Evolutionary conservation across 2,888 invertebrate genomes (phyloP).

Genomic region (Synergus japonicus): DNA sequence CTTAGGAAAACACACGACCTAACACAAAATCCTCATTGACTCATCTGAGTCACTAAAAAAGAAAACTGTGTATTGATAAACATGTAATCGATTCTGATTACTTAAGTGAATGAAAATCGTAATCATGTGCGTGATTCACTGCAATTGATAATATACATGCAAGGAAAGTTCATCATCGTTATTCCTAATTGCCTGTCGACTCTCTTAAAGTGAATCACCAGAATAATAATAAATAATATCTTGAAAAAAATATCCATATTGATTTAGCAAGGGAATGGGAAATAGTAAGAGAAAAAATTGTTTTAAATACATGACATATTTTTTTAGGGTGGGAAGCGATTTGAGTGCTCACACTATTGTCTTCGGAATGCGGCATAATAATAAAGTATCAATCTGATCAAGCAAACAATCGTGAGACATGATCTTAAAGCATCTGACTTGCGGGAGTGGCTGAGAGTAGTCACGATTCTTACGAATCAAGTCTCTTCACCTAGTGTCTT

Average conservation of each 20-base stretch:
- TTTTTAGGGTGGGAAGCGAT: constrained; percentile 34
- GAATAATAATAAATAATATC: background rate
- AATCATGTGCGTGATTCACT: constrained; percentile 13
- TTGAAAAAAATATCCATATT: background rate
- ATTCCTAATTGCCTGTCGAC: background rate
- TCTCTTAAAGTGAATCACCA: constrained; percentile 1
- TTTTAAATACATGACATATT: constrained; percentile 15
- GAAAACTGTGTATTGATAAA: background rate
- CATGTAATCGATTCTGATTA: background rate
- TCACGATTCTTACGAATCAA: constrained; percentile 38
- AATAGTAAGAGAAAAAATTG: background rate
- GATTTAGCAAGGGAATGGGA: background rate
- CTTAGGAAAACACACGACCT: background rate
- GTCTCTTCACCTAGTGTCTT: constrained; percentile 37
- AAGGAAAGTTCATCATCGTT: constrained; percentile 6
- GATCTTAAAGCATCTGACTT: constrained; percentile 39
- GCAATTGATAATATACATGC: constrained; percentile 4
- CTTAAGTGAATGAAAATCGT: constrained; percentile 4
- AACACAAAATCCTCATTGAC: background rate
- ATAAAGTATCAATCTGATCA: constrained; percentile 41
- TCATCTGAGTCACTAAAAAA: background rate
- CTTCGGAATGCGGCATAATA: constrained; percentile 40
- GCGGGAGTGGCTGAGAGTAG: constrained; percentile 38
- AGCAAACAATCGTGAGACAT: constrained; percentile 37
- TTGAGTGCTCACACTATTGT: constrained; percentile 35